Base-by-base conservation (phyloP, 1,140 invertebrate genomes). In the Gerris buenoi region DNA sequence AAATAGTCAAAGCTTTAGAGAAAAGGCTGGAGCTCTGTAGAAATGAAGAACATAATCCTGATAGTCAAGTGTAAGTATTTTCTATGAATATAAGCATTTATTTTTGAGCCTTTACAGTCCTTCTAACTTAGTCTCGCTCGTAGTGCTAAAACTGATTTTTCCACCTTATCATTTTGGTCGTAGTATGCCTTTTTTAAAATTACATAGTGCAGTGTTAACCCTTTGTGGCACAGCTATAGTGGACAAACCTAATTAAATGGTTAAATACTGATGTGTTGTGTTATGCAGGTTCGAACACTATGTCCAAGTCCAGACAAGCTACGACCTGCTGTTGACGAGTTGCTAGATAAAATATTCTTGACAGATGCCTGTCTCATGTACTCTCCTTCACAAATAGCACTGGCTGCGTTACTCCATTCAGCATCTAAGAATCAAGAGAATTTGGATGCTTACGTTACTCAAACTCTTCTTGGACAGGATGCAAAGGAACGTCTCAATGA, bases 21-120 rank as follows among this genome's bases (percentile, higher is more conserved):
- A 93, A 90, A 72, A 96, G 95, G 77, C 76, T 98, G 25, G 91
- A 95, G 67, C 87, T 85, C 74, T 97, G 94, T 76, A 81, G 93
- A 64, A 97, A 96, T 80, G 90, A 93, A 75, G 90, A 93, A 75
- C 94, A 96, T 76, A 97, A 97, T 83, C 93, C 93, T 2, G 90
- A 93, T 69, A 91, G 89, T 77, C 86, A 90, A 74, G 85, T 89
- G 81, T 90, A 83, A 80, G 78, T 70, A 68, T 72, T 60, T 14
- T 3, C 23, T 25, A 22, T 22, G 23, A 13, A 22, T 60, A 60
- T 5, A 22, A 60, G 23, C 25, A 27, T 18, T 28, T n/a, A n/a
- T n/a, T n/a, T n/a, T n/a, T n/a, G n/a, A n/a, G n/a, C n/a, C n/a
- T n/a, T n/a, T n/a, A n/a, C n/a, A n/a, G n/a, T n/a, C n/a, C n/a